Percentiles rank a stretch among this genome's conserved stretches.
These are phyloP conservation scores for Anser brachyrhynchus DNA, from an alignment of 2,113 vertebrate genomes.

Conservation along the genomic window DNA sequence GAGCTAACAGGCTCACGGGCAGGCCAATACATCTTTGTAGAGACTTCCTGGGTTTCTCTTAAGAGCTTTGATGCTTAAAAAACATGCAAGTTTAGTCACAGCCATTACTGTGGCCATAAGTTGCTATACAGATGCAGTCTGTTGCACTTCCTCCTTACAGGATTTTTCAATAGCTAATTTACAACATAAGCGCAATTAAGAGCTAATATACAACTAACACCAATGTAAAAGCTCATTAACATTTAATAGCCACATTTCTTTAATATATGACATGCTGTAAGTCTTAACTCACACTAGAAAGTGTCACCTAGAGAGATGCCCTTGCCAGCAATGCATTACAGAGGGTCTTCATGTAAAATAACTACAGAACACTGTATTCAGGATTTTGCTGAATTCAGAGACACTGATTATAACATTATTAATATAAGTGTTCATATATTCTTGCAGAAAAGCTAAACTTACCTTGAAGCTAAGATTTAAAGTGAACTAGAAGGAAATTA, in stretches of 20 bases:
- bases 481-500: not conserved
- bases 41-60: not conserved
- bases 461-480: not conserved
- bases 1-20: not conserved
- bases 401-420: too few species aligned
- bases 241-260: not conserved
- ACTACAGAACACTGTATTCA: not conserved
- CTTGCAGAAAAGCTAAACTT: not conserved
- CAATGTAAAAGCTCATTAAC: fast-evolving
- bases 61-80: not conserved
- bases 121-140: not conserved
- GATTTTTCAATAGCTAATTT: not conserved
- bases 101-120: not conserved
- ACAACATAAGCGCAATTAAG: not conserved
- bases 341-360: not conserved
- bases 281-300: not conserved
- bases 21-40: not conserved
- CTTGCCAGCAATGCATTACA: not conserved
- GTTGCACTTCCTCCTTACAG: not conserved
- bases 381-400: not conserved
- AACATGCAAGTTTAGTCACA: not conserved
- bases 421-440: too few species aligned
- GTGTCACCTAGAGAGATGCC: not conserved
- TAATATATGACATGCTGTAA: fast-evolving
- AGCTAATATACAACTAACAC: not conserved